These are phyloP conservation scores for Tipula vernalis DNA, from an alignment of 2,888 invertebrate genomes.

Conservation along the genomic window DNA sequence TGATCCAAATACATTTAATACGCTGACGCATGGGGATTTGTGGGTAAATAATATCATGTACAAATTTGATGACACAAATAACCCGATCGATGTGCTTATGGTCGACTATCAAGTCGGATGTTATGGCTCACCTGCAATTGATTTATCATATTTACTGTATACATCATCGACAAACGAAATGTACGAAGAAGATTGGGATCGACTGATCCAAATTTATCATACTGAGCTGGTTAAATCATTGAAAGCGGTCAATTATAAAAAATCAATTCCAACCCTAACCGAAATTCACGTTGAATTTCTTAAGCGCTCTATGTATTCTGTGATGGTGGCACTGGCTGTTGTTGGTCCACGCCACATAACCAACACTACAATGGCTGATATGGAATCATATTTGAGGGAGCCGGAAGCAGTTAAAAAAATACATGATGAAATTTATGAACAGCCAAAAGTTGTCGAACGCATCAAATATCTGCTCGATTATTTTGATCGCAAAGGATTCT, in stretches of 20 bases:
- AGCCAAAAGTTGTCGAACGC: not conserved
- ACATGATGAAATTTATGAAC: not conserved
- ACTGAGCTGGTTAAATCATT: not conserved
- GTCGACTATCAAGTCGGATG: not conserved
- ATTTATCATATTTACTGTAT: not conserved
- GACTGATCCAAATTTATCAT: not conserved
- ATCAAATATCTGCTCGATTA: not conserved
- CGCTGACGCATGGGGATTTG: conserved; percentile 30
- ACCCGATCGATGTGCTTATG: conserved; percentile 24
- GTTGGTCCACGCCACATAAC: not conserved
- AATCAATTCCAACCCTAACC: not conserved
- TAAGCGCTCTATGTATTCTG: not conserved
- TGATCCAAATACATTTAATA: not conserved
- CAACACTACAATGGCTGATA: not conserved
- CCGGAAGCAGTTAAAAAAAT: not conserved
- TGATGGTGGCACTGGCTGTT: not conserved
- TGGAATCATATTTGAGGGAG: not conserved
- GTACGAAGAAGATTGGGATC: not conserved
- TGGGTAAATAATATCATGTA: conserved; percentile 35
- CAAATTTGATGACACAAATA: conserved; percentile 24
- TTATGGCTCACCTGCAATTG: not conserved
- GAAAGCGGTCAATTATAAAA: not conserved
- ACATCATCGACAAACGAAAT: not conserved
- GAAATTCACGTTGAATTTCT: not conserved
- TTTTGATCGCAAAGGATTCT: not conserved